Evolutionary conservation across 2,888 invertebrate genomes (phyloP).

Genomic region (Drosophila histrio): DNA sequence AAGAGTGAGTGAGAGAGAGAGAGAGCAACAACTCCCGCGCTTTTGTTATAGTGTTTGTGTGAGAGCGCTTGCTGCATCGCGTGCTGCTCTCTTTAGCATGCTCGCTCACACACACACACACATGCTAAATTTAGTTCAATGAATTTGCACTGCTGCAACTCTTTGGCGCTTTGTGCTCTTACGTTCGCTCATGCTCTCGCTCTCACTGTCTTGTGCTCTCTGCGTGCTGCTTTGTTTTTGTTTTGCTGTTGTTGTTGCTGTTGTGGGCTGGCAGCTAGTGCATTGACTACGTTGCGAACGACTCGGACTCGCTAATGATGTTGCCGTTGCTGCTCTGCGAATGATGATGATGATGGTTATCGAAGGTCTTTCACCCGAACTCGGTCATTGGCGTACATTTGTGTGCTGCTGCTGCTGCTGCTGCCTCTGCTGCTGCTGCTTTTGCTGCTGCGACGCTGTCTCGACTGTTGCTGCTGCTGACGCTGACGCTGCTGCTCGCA

Average conservation of each 20-base stretch:
- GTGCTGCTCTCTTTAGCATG: slow-evolving; percentile 41
- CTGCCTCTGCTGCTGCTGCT: slow-evolving; percentile 36
- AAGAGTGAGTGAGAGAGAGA: no score
- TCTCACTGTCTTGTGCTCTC: slow-evolving; percentile 7
- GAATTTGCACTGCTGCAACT: slow-evolving; percentile 57
- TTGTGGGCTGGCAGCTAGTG: slow-evolving; percentile 58
- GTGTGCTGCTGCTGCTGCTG: slow-evolving; percentile 69
- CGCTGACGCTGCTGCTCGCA: slow-evolving; percentile 75
- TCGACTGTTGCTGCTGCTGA: slow-evolving; percentile 38
- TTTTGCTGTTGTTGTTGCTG: slow-evolving; percentile 59
- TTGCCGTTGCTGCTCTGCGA: slow-evolving; percentile 73
- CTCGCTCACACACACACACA: not conserved
- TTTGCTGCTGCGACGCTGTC: slow-evolving; percentile 42
- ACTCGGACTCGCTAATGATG: slow-evolving; percentile 66
- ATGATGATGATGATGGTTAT: slow-evolving; percentile 84
- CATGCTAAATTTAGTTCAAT: slow-evolving; percentile 71
- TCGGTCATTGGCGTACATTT: slow-evolving; percentile 85
- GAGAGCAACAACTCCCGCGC: slow-evolving; percentile 75
- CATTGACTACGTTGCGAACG: slow-evolving; percentile 66
- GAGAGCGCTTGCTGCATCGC: slow-evolving; percentile 27
- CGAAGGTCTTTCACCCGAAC: slow-evolving; percentile 85
- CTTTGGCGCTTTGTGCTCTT: slow-evolving; percentile 54
- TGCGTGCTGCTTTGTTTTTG: slow-evolving; percentile 63
- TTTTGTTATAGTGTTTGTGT: slow-evolving; percentile 54
- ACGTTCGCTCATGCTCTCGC: slow-evolving; percentile 18